A percentile compares a stretch with the other conserved stretches of the same genome.
phyloP scores from a whole-genome alignment of 2,797 vertebrate genomes.

The Orestias chungarensis region DNA sequence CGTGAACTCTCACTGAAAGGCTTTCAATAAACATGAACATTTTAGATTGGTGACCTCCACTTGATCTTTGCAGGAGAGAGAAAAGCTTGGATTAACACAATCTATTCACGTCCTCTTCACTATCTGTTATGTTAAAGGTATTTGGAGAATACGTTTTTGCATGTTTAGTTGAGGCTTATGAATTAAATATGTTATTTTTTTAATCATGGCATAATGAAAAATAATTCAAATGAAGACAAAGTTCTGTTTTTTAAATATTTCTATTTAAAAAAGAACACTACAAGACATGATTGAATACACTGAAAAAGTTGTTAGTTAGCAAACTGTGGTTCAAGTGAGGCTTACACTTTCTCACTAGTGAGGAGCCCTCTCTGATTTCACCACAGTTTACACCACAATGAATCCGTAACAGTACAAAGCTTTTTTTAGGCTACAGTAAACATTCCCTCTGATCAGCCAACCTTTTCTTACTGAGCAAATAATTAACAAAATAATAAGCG shows the following conservation, averaged over 20 bases:
- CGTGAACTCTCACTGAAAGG: neutral
- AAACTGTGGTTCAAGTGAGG: no score
- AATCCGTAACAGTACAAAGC: neutral
- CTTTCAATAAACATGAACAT: neutral
- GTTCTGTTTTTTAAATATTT: neutral
- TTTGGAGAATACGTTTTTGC: neutral
- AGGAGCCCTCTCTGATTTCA: no score
- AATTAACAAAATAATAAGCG: no score
- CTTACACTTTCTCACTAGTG: no score
- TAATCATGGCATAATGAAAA: neutral
- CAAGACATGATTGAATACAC: neutral
- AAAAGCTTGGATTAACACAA: neutral
- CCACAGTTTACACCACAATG: no score
- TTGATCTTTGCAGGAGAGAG: neutral
- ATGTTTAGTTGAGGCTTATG: neutral
- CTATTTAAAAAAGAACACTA: neutral
- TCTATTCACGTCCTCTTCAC: neutral
- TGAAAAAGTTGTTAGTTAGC: no score
- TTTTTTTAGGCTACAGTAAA: no score
- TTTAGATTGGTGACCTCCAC: conserved; percentile 1
- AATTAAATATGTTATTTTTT: neutral
- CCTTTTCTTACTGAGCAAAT: no score
- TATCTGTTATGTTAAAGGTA: neutral
- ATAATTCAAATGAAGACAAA: neutral
- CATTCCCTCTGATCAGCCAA: no score